Percentiles rank a stretch among this genome's conserved stretches.
These are phyloP conservation scores for Ormyrus pomaceus DNA, from an alignment of 2,888 invertebrate genomes.

Conservation along the genomic window DNA sequence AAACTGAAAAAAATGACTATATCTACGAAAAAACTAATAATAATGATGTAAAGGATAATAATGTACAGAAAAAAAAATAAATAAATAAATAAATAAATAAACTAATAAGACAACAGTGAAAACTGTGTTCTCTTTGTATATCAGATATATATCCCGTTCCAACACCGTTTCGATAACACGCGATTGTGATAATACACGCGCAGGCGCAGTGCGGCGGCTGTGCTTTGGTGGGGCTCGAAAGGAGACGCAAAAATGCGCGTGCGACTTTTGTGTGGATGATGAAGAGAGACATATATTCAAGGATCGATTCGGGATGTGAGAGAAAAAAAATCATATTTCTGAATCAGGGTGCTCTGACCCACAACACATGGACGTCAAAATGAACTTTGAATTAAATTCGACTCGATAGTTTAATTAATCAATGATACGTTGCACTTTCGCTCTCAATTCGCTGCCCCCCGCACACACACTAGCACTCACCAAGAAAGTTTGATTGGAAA, in stretches of 20 bases:
- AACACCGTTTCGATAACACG: constrained; percentile 54
- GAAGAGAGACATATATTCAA: constrained; percentile 35
- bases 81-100: neutral
- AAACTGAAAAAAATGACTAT: constrained; percentile 20
- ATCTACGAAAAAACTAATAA: constrained; percentile 22
- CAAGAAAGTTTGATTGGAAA: constrained; percentile 45
- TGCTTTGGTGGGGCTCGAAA: constrained; percentile 56
- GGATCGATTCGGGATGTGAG: constrained; percentile 53
- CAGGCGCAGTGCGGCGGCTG: constrained; percentile 52
- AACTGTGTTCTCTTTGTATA: constrained; percentile 14
- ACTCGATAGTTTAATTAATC: constrained; percentile 61
- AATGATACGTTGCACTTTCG: constrained; percentile 49
- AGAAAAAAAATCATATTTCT: constrained; percentile 48
- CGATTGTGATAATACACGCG: constrained; percentile 11
- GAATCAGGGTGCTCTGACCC: constrained; percentile 75
- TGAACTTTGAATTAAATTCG: constrained; percentile 47
- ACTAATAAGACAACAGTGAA: neutral
- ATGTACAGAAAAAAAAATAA: neutral
- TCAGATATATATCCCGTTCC: constrained; percentile 43
- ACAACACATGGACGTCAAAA: constrained; percentile 75
- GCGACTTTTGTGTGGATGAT: constrained; percentile 45
- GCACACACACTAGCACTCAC: constrained; percentile 58
- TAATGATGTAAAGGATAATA: constrained; percentile 2
- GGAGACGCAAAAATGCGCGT: constrained; percentile 50
- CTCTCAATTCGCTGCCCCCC: constrained; percentile 56